Evolutionary conservation across 2,888 invertebrate genomes (phyloP).

Genomic region (Drosophila greeni): DNA sequence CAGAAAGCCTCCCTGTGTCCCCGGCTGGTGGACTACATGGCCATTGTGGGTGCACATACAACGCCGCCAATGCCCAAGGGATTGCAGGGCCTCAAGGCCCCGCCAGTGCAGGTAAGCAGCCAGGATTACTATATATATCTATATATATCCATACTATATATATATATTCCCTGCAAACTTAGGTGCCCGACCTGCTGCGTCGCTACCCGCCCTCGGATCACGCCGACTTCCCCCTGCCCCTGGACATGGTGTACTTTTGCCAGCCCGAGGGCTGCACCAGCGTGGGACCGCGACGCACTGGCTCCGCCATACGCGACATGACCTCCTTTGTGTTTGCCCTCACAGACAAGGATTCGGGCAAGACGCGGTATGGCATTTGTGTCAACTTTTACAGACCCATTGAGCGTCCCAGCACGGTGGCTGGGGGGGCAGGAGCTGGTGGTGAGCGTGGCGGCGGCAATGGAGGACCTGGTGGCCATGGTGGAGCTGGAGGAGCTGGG

Average conservation of each 20-base stretch:
- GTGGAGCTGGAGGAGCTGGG: constrained; percentile 39
- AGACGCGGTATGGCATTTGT: constrained; percentile 96
- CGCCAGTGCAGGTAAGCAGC: constrained; percentile 86
- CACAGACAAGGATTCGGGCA: constrained; percentile 98
- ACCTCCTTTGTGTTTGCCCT: constrained; percentile 98
- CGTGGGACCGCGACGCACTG: constrained; percentile 90
- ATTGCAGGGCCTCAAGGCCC: constrained; percentile 82
- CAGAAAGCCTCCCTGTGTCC: constrained; percentile 91
- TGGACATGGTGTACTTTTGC: constrained; percentile 99
- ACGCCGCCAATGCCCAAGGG: constrained; percentile 81
- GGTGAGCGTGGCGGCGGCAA: constrained; percentile 68
- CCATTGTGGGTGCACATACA: constrained; percentile 95
- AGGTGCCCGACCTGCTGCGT: constrained; percentile 95
- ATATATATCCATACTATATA: no score
- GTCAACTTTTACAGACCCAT: constrained; percentile 98
- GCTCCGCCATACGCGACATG: constrained; percentile 87
- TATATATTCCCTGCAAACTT: neutral
- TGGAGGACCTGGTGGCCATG: constrained; percentile 34
- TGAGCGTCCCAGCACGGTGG: constrained; percentile 81
- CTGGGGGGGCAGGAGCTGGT: constrained; percentile 23
- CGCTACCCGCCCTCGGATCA: constrained; percentile 98
- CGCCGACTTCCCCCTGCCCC: constrained; percentile 96
- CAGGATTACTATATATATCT: no score
- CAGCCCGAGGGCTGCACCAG: constrained; percentile 99
- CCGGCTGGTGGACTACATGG: constrained; percentile 95